A percentile compares a stretch with the other conserved stretches of the same genome.
These are phyloP conservation scores for Phodopus roborovskii DNA, from an alignment of 2,113 vertebrate genomes.

Conservation along the genomic window DNA sequence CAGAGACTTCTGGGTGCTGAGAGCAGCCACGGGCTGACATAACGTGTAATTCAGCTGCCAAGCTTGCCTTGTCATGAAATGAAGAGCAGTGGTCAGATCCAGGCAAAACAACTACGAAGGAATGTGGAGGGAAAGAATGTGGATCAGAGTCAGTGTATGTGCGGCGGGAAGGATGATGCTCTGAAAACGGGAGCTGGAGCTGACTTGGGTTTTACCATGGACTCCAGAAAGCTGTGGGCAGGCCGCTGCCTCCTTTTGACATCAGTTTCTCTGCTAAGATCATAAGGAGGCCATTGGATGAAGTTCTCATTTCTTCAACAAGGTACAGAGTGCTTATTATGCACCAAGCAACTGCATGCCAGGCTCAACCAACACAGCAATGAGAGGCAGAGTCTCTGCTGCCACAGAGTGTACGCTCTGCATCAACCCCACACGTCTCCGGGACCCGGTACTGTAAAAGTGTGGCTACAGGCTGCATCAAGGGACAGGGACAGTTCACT, in stretches of 20 bases:
- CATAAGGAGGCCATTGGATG: neutral
- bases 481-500: neutral
- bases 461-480: neutral
- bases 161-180: neutral
- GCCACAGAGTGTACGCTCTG: accelerated
- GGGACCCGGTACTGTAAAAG: neutral
- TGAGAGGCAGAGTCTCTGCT: neutral
- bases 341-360: neutral
- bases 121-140: neutral
- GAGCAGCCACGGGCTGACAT: neutral
- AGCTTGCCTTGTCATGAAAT: neutral
- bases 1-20: neutral
- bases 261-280: neutral
- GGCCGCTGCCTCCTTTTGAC: neutral
- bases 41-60: neutral
- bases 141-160: neutral
- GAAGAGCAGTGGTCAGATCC: neutral
- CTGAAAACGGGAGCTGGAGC: neutral
- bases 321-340: neutral
- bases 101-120: neutral
- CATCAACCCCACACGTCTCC: neutral
- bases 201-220: neutral
- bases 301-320: neutral
- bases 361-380: neutral
- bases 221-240: neutral